Evolutionary conservation across 2,888 invertebrate genomes (phyloP).

Genomic region (Drosophila mercatorum): DNA sequence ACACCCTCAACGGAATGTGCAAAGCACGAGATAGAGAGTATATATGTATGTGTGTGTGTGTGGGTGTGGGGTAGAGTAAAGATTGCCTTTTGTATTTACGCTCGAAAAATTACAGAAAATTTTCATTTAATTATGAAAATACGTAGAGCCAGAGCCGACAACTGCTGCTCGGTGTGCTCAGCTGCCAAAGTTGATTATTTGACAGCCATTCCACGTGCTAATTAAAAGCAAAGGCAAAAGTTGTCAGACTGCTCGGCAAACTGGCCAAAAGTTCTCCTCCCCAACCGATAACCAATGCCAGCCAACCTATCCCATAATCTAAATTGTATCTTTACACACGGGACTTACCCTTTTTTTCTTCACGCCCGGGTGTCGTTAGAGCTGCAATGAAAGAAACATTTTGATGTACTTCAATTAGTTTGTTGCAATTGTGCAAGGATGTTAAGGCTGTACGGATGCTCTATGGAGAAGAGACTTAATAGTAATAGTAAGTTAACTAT

Average conservation of each 20-base stretch:
- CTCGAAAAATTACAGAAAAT: constrained; percentile 69
- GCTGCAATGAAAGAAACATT: constrained; percentile 59
- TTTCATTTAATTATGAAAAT: constrained; percentile 77
- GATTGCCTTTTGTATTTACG: constrained; percentile 66
- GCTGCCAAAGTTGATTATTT: constrained; percentile 38
- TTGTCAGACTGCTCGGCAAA: constrained; percentile 17
- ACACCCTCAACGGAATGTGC: constrained; percentile 1
- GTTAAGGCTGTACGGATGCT: not conserved
- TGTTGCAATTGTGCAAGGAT: constrained; percentile 25
- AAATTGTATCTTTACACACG: constrained; percentile 54
- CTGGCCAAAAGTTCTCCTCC: constrained; percentile 25
- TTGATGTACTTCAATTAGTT: constrained; percentile 68
- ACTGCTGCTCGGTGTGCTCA: constrained; percentile 5
- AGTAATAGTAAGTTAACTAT: no score
- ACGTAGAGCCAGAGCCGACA: constrained; percentile 31
- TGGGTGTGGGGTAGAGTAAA: not conserved
- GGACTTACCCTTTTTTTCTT: constrained; percentile 46
- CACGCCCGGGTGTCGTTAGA: constrained; percentile 68
- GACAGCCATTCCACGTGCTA: constrained; percentile 46
- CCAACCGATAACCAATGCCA: constrained; percentile 41
- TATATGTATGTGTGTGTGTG: not conserved
- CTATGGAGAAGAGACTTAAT: not conserved
- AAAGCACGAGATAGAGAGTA: not conserved
- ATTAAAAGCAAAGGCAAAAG: constrained; percentile 54
- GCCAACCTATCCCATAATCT: constrained; percentile 51